Base-by-base conservation (phyloP, 1,140 invertebrate species). In the Bombus consobrinus region DNA sequence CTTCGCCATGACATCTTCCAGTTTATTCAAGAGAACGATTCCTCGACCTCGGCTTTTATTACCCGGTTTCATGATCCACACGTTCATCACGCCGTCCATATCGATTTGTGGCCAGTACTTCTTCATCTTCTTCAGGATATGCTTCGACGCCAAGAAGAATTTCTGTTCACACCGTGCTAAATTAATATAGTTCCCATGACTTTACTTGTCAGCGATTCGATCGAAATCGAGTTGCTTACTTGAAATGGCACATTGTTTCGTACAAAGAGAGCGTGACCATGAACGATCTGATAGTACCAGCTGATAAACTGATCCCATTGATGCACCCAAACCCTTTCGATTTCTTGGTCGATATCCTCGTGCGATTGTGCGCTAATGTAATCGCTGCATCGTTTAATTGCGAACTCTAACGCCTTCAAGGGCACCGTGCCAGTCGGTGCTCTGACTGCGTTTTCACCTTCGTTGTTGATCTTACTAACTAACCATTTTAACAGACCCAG, bases 61-160 rank as follows among this genome's bases (percentile, higher is more conserved):
- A 25, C 98, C 98, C 0, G 99, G 99, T 94, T 99, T 99, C 41
- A 99, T 96, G 88, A 99, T 99, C 98, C 98, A 99, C 78, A 99
- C 97, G 94, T 99, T 99, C 81, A 97, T 96, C 66, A 96, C 95
- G 1, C 98, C 98, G 93, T 99, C 98, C 85, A 98, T 96, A 2
- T 97, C 96, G 78, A 97, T 96, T 93, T 98, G 98, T 0, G 98
- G 98, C 97, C 97, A 98, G 92, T 96, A 96, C 71, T 95, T 96
- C 59, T 91, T 92, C 37, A 97, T 94, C 43, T 95, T 94, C 59
- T 96, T 95, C 22, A 97, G 90, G 57, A 96, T 95, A 18, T 95
- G 93, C 86, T 92, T 96, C 32, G 93, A 94, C 41, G 93, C 96
- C 89, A 93, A 88, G 68, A 94, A 94, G 85, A 96, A 94, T 76